Base-by-base conservation (phyloP, 2,113 vertebrate genomes). In the Centrocercus urophasianus region DNA sequence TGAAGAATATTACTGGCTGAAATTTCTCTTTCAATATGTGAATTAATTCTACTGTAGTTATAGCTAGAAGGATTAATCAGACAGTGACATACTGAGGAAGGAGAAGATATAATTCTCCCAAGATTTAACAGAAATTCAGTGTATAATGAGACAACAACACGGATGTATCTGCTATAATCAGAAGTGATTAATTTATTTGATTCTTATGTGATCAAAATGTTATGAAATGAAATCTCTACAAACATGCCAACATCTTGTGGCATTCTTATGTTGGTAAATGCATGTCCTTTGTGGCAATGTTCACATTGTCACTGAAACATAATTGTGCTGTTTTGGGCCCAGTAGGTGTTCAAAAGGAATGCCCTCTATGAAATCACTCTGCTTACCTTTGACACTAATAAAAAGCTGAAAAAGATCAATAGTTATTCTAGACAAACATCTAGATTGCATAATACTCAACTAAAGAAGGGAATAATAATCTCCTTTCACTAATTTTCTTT, bases 31-130 rank as follows among this genome's bases (percentile, higher is more conserved):
- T 80, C 15, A 30, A 3, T 54, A 9, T 32, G 57, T n/a, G 8
- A 79, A 57, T 76, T 63, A 73, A 50, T 76, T 91, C 30, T 11
- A 54, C 0, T 18, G 20, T 22, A 56, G 4, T 16, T 94, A 85
- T 43, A 80, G 34, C 11, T 81, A 78, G 69, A 83, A 77, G n/a
- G 13, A 14, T 42, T 70, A 83, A n/a, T 80, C 73, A 80, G 19
- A 17, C 0, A 0, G 19, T 82, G 63, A 43, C 42, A 71, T 61
- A 36, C 20, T 34, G 42, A 60, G 6, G 30, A 65, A 1, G 0
- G 45, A 92, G 71, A 27, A 83, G 8, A 43, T 16, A 36, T 1
- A 8, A 48, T 42, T 73, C 24, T 61, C 10, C 19, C 28, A 48
- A 91, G 40, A 76, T 73, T 79, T 79, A 80, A 60, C 11, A 52